Evolutionary conservation across 1,140 invertebrate genomes (phyloP), one percentile per base, ranked within the genome.

Genomic region (Bursaphelenchus mucronatus): DNA sequence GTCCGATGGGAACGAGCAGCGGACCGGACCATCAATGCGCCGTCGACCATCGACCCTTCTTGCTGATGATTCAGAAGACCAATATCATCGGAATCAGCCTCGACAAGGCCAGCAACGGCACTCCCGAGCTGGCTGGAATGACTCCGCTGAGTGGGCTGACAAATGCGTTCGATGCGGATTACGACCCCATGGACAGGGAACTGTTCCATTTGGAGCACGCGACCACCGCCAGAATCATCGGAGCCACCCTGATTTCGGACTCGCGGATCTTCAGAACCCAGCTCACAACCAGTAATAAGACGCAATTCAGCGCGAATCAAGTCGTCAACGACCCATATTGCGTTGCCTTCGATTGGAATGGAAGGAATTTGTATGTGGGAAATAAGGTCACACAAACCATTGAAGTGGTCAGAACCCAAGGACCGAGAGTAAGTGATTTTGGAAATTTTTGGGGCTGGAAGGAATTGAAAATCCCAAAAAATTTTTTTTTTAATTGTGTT

Each of bases 331-430:
- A 90, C 0, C 90, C 93, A 0, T 71, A 52, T 54, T 71, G 70
- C 8, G 0, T 97, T 41, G 93, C 93, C 0, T 90, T 95, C 77
- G 94, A 97, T 80, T 97, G 94, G 93, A 85, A 97, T 40, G 92
- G 93, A 8, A 84, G 92, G 46, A 98, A 97, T 83, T 80, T 98
- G 8, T 97, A 90, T 77, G 88, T 97, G 72, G 93, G 92, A 10
- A 97, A 97, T 78, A 87, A 89, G 17, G 86, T 89, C 47, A 90
- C 91, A 9, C 90, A 90, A 30, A 94, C 94, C 67, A 91, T 97
- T 63, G 92, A 96, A 83, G 88, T 93, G 0, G 87, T 97, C 3
- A 72, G 75, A 44, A 73, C 83, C 21, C 75, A 89, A 89, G 77
- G 82, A 41, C 68, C 78, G 46, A 45, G 56, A 57, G 73, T 79